Evolutionary conservation across 2,113 vertebrate species (phyloP), one percentile per base, ranked within the genome.

Genomic region (Pseudopodoces humilis): DNA sequence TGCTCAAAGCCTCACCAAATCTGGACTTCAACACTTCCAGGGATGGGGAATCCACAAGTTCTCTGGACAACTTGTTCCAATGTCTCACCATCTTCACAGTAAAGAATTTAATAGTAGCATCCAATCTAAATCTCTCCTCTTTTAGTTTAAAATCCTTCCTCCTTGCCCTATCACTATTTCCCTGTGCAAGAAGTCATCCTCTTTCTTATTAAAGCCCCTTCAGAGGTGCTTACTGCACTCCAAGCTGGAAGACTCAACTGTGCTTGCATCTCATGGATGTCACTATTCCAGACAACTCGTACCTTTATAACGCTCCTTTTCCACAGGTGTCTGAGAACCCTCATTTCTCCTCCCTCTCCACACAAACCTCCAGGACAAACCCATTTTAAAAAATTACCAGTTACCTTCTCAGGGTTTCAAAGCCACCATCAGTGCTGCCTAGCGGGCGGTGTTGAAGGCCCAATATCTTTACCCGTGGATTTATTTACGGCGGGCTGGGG

Each of bases 361-460:
- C 20, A 35, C 7, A 65, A 50, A 58, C 14, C 7, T 55, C 9
- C 41, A 39, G 58, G 6, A 9, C 6, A 47, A 67, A 13, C 7
- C 13, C 33, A 22, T 20, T 31, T 25, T 2, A 2, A 52, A 43
- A 31, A 3, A 22, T 20, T 1, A 31, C 19, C 30, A 0, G 7
- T 37, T 60, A 27, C 13, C 18, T 55, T 76, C 52, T 47, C 35
- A 3, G 43, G 30, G 60, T 12, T 46, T 30, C 35, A 75, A 75
- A 82, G 8, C n/a, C 37, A 50, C 20, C 9, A 5, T 10, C 6
- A 46, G 20, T 6, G 27, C 37, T 58, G n/a, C 55, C 49, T 28
- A 31, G 31, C 4, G 6, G 49, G 21, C 17, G 4, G 15, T 21
- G n/a, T 24, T 37, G 63, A 37, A 77, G 14, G 55, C 50, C 55